phyloP scores from a whole-genome alignment of 2,797 vertebrate species.

The Margarornis squamiger region DNA sequence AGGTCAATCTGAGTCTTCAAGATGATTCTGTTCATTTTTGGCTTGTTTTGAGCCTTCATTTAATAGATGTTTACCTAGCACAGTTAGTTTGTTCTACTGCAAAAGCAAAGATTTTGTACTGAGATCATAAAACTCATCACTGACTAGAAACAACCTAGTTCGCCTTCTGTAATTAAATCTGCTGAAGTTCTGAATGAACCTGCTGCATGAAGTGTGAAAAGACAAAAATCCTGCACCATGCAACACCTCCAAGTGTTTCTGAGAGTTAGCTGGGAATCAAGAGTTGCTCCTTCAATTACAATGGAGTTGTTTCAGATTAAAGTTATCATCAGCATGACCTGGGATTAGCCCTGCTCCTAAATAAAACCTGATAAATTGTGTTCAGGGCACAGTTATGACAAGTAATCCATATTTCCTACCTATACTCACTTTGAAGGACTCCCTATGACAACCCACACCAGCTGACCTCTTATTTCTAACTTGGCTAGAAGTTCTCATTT shows the following conservation, averaged over 20 bases:
- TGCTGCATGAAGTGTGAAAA: background rate
- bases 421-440: background rate
- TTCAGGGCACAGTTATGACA: background rate
- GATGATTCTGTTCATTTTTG: background rate
- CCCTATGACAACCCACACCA: background rate
- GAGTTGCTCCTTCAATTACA: background rate
- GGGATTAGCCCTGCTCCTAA: background rate
- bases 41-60: background rate
- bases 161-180: background rate
- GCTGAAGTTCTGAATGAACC: background rate
- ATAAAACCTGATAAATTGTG: background rate
- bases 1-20: background rate
- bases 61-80: background rate
- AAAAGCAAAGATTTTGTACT: background rate
- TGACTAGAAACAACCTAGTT: background rate
- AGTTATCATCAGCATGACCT: background rate
- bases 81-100: background rate
- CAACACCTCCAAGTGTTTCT: background rate
- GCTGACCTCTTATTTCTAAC: background rate
- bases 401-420: background rate
- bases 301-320: background rate
- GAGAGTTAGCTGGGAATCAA: background rate
- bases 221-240: background rate
- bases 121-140: background rate
- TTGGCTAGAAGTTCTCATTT: background rate